These are phyloP conservation scores for Myrmophylax atrothorax DNA, from an alignment of 2,113 vertebrate genomes.

Conservation along the genomic window DNA sequence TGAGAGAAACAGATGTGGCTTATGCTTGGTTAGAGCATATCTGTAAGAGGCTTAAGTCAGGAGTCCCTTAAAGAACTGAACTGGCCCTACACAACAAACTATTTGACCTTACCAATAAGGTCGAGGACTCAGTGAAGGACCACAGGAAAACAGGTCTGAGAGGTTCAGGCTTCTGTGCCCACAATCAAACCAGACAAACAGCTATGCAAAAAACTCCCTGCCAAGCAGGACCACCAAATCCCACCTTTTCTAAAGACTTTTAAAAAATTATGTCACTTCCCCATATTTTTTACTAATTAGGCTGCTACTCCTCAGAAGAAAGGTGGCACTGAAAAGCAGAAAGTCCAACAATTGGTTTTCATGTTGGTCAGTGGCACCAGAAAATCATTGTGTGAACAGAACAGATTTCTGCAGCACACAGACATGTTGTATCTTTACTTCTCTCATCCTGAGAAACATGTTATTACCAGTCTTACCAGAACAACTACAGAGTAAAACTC, in stretches of 20 bases:
- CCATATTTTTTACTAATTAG: background rate
- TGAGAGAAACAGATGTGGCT: background rate
- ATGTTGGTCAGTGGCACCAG: background rate
- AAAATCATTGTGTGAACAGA: background rate
- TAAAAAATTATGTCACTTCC: background rate
- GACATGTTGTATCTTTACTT: background rate
- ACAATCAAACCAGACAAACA: background rate
- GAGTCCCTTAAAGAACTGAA: background rate
- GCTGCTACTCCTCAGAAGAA: background rate
- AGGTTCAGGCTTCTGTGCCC: background rate
- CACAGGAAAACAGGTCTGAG: background rate
- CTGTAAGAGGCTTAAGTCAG: slow-evolving; percentile 3
- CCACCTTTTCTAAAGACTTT: background rate
- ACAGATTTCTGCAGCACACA: background rate
- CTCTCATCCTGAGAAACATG: background rate
- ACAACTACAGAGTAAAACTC: background rate
- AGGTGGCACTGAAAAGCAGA: background rate
- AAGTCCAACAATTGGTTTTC: background rate
- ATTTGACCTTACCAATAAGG: background rate
- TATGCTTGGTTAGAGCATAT: background rate
- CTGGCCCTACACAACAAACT: background rate
- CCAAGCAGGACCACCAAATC: background rate
- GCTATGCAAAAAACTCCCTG: background rate
- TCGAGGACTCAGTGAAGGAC: background rate
- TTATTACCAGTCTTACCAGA: background rate